phyloP scores from a whole-genome alignment of 2,888 invertebrate species.

The Drosophila anceps region DNA sequence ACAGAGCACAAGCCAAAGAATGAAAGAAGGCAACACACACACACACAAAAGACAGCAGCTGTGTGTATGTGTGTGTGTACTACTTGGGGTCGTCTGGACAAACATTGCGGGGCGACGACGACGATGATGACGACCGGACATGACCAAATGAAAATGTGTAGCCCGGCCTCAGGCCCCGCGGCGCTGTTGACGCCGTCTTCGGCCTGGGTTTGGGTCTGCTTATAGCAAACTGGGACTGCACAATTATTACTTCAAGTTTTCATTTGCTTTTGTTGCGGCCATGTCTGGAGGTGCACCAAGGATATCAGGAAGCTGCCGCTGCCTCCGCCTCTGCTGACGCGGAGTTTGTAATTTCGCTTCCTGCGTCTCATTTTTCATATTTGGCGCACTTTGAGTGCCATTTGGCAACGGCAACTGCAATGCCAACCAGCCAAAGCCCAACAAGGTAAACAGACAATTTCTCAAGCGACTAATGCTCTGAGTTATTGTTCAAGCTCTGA shows the following conservation, averaged over 20 bases:
- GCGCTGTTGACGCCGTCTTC: slow-evolving; percentile 62
- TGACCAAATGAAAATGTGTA: slow-evolving; percentile 80
- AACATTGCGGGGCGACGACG: slow-evolving; percentile 74
- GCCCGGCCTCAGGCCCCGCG: slow-evolving; percentile 50
- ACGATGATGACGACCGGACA: slow-evolving; percentile 77
- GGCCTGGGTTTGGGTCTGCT: slow-evolving; percentile 6
- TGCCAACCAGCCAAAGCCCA: slow-evolving; percentile 45
- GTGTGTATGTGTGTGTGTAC: slow-evolving; percentile 38
- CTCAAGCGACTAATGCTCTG: slow-evolving; percentile 81
- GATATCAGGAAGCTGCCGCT: slow-evolving; percentile 56
- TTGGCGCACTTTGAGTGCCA: slow-evolving; percentile 74
- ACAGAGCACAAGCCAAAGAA: slow-evolving; percentile 64
- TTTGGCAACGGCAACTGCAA: slow-evolving; percentile 65
- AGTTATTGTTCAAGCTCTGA: slow-evolving; percentile 65
- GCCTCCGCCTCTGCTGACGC: slow-evolving; percentile 13
- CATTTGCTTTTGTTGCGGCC: slow-evolving; percentile 60
- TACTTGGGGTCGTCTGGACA: slow-evolving; percentile 84
- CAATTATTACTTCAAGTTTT: slow-evolving; percentile 77
- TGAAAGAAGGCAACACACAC: slow-evolving; percentile 31
- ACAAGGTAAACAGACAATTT: slow-evolving; percentile 82
- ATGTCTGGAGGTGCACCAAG: slow-evolving; percentile 74
- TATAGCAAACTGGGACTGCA: slow-evolving; percentile 31
- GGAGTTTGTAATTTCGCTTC: slow-evolving; percentile 71
- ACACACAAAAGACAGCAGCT: slow-evolving; percentile 38
- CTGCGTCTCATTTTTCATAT: slow-evolving; percentile 80